These are phyloP conservation scores for Cephus runcator DNA, from an alignment of 2,888 invertebrate genomes.

Conservation along the genomic window DNA sequence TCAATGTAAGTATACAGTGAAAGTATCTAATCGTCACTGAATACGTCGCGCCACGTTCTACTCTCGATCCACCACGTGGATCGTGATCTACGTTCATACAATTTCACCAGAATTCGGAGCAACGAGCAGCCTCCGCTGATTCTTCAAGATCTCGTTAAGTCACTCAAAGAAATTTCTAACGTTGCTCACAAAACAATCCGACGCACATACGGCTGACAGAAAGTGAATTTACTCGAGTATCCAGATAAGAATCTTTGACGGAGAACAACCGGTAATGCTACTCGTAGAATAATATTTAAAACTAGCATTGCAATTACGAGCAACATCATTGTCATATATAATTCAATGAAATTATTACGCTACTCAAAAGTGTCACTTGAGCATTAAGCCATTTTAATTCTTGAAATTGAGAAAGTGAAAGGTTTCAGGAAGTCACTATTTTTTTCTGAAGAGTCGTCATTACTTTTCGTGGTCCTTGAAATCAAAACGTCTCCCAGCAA, in stretches of 20 bases:
- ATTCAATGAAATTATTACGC: neutral
- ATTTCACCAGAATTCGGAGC: neutral
- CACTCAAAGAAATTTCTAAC: neutral
- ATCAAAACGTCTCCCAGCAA: neutral
- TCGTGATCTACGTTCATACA: neutral
- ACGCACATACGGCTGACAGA: neutral
- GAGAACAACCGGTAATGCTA: neutral
- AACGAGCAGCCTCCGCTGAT: neutral
- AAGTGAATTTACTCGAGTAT: neutral
- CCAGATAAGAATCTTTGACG: neutral
- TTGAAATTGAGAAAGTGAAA: slow-evolving; percentile 18
- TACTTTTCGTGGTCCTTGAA: slow-evolving; percentile 2
- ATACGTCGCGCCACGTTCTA: neutral
- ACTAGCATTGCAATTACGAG: neutral
- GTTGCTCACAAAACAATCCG: neutral
- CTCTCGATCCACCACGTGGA: neutral
- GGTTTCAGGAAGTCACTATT: slow-evolving; percentile 2
- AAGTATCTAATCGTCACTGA: neutral
- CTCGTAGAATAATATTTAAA: neutral
- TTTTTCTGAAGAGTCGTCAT: neutral
- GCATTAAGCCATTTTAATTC: neutral
- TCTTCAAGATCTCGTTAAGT: neutral
- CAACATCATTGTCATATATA: neutral
- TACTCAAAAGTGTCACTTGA: neutral
- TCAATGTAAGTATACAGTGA: neutral